Percentiles rank a stretch among this genome's conserved stretches.
These are phyloP conservation scores for Erebia aethiops DNA, from an alignment of 2,888 invertebrate genomes.

Conservation along the genomic window DNA sequence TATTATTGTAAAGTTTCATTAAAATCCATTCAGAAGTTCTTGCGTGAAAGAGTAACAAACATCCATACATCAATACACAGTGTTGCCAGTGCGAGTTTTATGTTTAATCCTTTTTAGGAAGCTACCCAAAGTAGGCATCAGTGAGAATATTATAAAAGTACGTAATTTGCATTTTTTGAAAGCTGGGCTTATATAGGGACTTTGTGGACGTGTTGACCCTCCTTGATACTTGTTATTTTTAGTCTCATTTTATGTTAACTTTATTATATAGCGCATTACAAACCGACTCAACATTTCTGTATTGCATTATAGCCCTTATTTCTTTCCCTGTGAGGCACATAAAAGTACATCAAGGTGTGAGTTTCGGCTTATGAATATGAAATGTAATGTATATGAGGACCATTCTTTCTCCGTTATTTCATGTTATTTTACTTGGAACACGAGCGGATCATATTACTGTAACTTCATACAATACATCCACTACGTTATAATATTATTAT, in stretches of 20 bases:
- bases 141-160: too few species aligned
- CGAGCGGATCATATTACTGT: background rate
- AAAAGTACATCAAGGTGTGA: background rate
- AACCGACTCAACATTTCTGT: background rate
- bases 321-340: background rate
- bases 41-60: too few species aligned
- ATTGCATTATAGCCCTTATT: background rate
- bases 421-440: conserved; percentile 13
- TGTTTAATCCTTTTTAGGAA: too few species aligned
- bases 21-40: too few species aligned
- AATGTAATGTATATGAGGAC: conserved; percentile 42
- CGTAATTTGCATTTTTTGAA: background rate
- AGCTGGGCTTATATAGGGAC: background rate
- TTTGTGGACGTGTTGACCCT: background rate
- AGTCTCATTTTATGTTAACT: too few species aligned
- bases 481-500: background rate
- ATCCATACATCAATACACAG: too few species aligned
- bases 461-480: conserved; percentile 8
- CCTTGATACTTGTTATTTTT: conserved; percentile 7
- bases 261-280: too few species aligned
- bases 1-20: too few species aligned
- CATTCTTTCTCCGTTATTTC: conserved; percentile 25
- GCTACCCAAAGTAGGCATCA: too few species aligned
- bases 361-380: conserved; percentile 45
- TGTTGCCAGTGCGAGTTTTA: too few species aligned